Conservation (phyloP, 2,888 invertebrate genomes). For the Capitulum mitella region DNA sequence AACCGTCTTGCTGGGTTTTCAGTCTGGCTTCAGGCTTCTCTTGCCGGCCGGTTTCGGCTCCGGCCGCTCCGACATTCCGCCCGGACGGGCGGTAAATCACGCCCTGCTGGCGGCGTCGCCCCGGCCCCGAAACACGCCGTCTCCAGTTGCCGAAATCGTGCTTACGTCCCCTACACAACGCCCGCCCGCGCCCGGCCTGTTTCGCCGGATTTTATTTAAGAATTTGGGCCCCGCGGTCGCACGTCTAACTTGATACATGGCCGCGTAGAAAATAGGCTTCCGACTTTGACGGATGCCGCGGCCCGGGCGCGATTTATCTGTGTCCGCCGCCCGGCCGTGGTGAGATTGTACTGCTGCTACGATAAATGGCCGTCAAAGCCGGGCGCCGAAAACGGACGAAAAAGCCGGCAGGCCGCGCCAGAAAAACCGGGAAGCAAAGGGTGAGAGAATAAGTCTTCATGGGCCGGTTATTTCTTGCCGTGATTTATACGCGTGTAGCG, state of each 20-base stretch:
- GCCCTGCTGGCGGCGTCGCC: too few relatives aligned
- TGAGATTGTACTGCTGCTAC: constrained; percentile 23
- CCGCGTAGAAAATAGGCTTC: constrained; percentile 25
- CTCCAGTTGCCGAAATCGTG: neutral
- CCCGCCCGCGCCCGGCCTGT: neutral
- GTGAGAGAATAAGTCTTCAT: constrained; percentile 27
- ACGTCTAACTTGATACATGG: constrained; percentile 17
- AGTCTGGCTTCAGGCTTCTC: too few relatives aligned
- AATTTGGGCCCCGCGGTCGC: neutral
- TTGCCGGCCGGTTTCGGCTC: too few relatives aligned
- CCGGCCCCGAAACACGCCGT: too few relatives aligned
- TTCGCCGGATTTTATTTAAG: constrained; percentile 9
- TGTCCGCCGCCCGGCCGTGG: constrained; percentile 19
- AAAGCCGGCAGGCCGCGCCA: constrained; percentile 2
- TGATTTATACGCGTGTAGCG: constrained; percentile 20
- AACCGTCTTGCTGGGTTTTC: too few relatives aligned
- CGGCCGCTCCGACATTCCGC: too few relatives aligned
- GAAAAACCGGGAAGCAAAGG: constrained; percentile 16
- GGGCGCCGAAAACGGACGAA: constrained; percentile 17
- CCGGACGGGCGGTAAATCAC: too few relatives aligned
- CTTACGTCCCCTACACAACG: neutral
- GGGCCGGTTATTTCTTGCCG: constrained; percentile 15
- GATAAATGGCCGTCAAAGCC: constrained; percentile 24
- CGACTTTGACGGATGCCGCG: constrained; percentile 26
- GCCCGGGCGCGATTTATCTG: constrained; percentile 16